These are phyloP conservation scores for Mallotus villosus DNA, from an alignment of 2,797 vertebrate species.

Conservation along the genomic window DNA sequence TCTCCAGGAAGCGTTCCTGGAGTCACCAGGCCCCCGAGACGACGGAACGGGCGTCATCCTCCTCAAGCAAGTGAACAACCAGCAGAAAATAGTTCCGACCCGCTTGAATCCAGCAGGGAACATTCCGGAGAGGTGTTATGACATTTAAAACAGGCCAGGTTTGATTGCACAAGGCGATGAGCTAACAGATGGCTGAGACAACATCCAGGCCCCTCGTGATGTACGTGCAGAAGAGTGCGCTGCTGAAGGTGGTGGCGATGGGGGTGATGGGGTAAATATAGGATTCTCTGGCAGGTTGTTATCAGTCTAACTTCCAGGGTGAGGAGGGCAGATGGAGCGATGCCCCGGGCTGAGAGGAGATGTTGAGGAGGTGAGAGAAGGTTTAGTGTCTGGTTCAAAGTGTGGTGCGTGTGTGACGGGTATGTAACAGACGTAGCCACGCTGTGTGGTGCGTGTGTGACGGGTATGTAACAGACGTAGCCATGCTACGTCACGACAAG, in stretches of 20 bases:
- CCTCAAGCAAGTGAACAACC: neutral
- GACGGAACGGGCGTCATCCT: neutral
- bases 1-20: neutral
- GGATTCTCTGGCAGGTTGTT: neutral
- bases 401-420: too few species aligned
- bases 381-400: too few species aligned
- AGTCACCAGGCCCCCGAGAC: neutral
- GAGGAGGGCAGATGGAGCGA: neutral
- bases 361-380: too few species aligned
- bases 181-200: neutral
- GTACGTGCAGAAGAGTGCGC: neutral
- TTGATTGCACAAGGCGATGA: constrained; percentile 19
- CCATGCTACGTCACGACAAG: too few species aligned
- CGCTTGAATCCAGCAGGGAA: neutral
- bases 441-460: too few species aligned
- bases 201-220: neutral
- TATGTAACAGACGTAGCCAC: too few species aligned
- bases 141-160: neutral
- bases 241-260: neutral
- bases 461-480: too few species aligned
- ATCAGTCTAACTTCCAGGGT: neutral
- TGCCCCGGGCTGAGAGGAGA: neutral
- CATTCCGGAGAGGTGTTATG: neutral
- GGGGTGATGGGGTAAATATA: neutral
- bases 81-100: neutral